Evolutionary conservation across 2,888 invertebrate genomes (phyloP).

Genomic region (Dryocosmus kuriphilus): DNA sequence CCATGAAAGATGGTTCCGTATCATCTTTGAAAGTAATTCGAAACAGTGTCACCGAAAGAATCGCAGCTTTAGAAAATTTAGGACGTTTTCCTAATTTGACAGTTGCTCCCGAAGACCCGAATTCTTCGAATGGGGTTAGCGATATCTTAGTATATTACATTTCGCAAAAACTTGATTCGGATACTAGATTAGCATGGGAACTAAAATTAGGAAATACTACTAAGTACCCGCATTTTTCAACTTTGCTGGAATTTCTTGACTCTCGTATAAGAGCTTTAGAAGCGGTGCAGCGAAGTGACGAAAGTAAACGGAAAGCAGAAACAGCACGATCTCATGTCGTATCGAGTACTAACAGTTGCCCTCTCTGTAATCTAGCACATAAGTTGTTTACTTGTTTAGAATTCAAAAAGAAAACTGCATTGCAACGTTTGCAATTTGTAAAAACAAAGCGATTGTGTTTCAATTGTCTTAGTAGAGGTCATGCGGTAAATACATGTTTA

Average conservation of each 20-base stretch:
- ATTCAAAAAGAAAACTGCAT: background rate
- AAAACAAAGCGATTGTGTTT: background rate
- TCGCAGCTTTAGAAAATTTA: slow-evolving; percentile 14
- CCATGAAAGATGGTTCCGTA: background rate
- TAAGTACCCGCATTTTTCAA: slow-evolving; percentile 6
- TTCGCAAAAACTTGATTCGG: background rate
- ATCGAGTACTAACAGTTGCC: slow-evolving; percentile 27
- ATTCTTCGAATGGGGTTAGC: background rate
- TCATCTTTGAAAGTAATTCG: background rate
- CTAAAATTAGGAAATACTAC: background rate
- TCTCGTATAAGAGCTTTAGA: slow-evolving; percentile 1
- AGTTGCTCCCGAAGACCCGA: background rate
- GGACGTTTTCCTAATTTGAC: background rate
- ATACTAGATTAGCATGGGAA: background rate
- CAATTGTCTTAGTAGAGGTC: background rate
- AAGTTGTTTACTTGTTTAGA: background rate
- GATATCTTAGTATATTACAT: background rate
- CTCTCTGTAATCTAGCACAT: slow-evolving; percentile 8
- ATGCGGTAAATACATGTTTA: background rate
- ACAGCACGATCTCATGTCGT: slow-evolving; percentile 2
- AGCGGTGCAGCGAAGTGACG: background rate
- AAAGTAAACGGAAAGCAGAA: background rate
- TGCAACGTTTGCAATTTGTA: background rate
- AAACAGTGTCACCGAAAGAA: background rate
- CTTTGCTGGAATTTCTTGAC: background rate